These are phyloP conservation scores for Tamandua tetradactyla DNA, from an alignment of 2,797 vertebrate species.

Conservation along the genomic window DNA sequence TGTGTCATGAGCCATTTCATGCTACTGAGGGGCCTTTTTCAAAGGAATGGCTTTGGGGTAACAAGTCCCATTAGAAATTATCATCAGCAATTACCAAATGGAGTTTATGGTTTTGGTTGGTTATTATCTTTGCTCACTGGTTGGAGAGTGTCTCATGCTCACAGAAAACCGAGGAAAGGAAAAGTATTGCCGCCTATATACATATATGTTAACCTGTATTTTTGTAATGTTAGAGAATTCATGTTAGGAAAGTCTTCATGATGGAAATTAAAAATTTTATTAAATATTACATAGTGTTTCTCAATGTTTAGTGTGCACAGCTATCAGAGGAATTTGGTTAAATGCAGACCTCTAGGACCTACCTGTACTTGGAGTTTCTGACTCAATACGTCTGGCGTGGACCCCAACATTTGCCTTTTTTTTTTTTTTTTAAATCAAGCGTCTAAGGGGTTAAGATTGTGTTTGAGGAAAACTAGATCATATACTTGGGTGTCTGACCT, in stretches of 20 bases:
- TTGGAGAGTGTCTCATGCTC: not conserved
- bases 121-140: not conserved
- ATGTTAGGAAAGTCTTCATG: not conserved
- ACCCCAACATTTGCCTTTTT: not conserved
- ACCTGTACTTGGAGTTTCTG: not conserved
- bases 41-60: not conserved
- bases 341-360: not conserved
- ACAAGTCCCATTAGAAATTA: not conserved
- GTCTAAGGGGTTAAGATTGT: not conserved
- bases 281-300: not conserved
- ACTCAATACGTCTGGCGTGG: not conserved
- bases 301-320: not conserved
- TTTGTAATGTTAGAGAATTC: not conserved
- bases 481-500: conserved; percentile 23
- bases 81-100: not conserved
- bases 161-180: not conserved
- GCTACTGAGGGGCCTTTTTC: not conserved
- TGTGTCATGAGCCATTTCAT: not conserved
- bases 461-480: not conserved
- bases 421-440: too few relatives aligned
- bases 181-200: not conserved
- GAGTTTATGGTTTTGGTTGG: not conserved
- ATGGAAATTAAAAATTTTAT: not conserved
- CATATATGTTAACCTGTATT: not conserved
- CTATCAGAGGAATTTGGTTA: not conserved